Conservation (phyloP, 2,113 vertebrate species). For the Drymodes brunneopygia region DNA sequence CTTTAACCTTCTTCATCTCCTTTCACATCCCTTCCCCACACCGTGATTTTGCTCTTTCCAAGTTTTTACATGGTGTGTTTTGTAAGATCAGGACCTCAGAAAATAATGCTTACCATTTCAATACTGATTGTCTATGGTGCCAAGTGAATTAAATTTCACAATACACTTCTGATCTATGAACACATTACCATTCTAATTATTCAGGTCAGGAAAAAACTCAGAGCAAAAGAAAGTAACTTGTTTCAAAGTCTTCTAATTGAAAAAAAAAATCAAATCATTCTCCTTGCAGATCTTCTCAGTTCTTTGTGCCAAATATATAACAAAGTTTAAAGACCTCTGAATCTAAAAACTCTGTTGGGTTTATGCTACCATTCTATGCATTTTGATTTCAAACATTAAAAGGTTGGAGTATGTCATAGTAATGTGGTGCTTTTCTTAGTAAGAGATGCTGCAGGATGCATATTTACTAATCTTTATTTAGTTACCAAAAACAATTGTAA, state of each 20-base stretch:
- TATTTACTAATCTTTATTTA: neutral
- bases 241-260: neutral
- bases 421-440: neutral
- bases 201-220: neutral
- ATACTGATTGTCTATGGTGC: neutral
- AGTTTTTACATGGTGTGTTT: neutral
- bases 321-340: neutral
- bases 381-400: neutral
- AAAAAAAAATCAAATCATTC: neutral
- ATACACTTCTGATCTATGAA: neutral
- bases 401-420: neutral
- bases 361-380: neutral
- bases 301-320: neutral
- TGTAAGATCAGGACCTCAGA: neutral
- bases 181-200: conserved; percentile 24
- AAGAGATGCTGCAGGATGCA: neutral
- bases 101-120: neutral
- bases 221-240: neutral
- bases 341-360: neutral
- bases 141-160: neutral
- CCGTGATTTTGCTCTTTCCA: neutral
- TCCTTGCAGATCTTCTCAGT: neutral
- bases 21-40: neutral
- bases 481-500: neutral
- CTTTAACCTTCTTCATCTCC: neutral